Evolutionary conservation across 2,113 vertebrate genomes (phyloP).

Genomic region (Morphnarchus princeps): DNA sequence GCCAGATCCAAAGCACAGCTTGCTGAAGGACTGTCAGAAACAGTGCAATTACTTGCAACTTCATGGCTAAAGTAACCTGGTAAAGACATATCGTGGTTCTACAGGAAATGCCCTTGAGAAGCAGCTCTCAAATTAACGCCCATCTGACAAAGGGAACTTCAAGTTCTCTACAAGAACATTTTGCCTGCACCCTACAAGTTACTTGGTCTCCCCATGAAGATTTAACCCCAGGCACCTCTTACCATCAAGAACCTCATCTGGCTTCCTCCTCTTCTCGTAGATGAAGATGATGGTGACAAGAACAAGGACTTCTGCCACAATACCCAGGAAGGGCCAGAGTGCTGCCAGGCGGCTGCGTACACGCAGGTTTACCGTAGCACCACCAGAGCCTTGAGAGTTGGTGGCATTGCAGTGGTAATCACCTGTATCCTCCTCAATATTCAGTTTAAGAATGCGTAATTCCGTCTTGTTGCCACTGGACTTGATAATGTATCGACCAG

Average conservation of each 20-base stretch:
- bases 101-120: neutral
- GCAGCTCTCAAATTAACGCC: neutral
- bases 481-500: constrained; percentile 73
- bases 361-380: constrained; percentile 68
- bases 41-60: neutral
- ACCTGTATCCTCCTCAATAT: constrained; percentile 72
- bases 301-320: constrained; percentile 92
- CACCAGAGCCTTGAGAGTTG: neutral
- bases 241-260: constrained; percentile 89
- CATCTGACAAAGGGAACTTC: neutral
- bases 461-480: constrained; percentile 69
- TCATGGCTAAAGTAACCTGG: fast-evolving
- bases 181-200: neutral
- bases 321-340: constrained; percentile 97
- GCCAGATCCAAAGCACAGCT: neutral
- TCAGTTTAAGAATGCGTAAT: constrained; percentile 74
- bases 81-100: fast-evolving
- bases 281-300: constrained; percentile 95
- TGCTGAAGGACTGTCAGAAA: neutral
- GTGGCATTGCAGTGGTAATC: constrained; percentile 78
- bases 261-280: constrained; percentile 97
- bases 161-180: fast-evolving
- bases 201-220: too few species aligned
- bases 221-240: constrained; percentile 10
- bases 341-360: constrained; percentile 91